Percentiles rank a stretch among this genome's conserved stretches.
phyloP scores from a whole-genome alignment of 64 coral and sea anemone genomes.

The Actinia equina region DNA sequence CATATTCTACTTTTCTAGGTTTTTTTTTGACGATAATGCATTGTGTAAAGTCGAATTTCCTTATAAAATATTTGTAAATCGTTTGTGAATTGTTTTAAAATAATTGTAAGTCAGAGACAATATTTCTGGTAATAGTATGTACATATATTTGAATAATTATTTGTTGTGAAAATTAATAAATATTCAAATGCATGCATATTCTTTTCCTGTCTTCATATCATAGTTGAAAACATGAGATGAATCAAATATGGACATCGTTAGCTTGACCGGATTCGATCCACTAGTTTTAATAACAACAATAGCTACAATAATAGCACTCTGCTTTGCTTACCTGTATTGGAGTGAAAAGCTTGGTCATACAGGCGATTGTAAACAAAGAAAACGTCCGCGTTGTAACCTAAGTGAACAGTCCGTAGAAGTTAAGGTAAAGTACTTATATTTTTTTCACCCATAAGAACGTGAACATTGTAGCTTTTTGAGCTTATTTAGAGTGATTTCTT shows the following conservation, averaged over 20 bases:
- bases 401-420: background rate
- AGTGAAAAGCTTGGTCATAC: background rate
- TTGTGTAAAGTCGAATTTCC: too few relatives aligned
- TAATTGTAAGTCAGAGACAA: too few relatives aligned
- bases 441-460: too few relatives aligned
- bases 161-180: too few relatives aligned
- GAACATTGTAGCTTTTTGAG: too few relatives aligned
- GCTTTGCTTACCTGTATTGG: background rate
- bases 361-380: background rate
- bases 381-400: background rate
- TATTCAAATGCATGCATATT: background rate
- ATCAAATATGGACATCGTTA: background rate
- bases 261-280: background rate
- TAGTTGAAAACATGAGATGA: background rate
- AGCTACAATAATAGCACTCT: background rate
- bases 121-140: too few relatives aligned
- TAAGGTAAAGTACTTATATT: background rate
- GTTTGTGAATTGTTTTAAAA: too few relatives aligned
- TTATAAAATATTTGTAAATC: too few relatives aligned
- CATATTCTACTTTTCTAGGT: too few relatives aligned
- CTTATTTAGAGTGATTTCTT: too few relatives aligned
- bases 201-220: background rate
- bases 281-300: background rate
- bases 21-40: too few relatives aligned
- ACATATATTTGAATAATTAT: too few relatives aligned